A percentile compares a stretch with the other conserved stretches of the same genome.
These are phyloP conservation scores for Enteromius thamalakanensis DNA, from an alignment of 2,797 vertebrate genomes.

Conservation along the genomic window DNA sequence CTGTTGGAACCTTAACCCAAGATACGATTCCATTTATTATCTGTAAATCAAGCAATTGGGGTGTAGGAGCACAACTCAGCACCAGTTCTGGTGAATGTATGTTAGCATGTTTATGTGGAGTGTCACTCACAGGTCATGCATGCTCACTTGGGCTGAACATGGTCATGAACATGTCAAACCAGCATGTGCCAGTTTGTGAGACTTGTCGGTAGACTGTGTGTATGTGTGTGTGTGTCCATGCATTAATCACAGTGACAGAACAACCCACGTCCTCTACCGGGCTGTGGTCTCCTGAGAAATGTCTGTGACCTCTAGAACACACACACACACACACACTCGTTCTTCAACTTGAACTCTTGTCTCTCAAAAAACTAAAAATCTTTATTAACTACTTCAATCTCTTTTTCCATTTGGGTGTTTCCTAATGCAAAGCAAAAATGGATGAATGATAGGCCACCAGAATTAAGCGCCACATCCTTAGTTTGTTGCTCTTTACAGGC, in stretches of 20 bases:
- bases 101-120: constrained; percentile 65
- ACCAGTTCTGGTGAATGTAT: constrained; percentile 34
- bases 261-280: constrained; percentile 64
- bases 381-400: constrained; percentile 38
- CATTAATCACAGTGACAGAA: constrained; percentile 78
- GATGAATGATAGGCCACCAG: constrained; percentile 64
- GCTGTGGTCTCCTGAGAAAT: constrained; percentile 74
- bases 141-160: constrained; percentile 57
- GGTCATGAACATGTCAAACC: constrained; percentile 60
- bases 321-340: constrained; percentile 36
- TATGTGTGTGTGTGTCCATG: constrained; percentile 65
- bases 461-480: constrained; percentile 68
- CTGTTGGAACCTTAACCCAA: neutral
- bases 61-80: constrained; percentile 25
- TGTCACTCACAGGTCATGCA: constrained; percentile 67
- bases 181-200: constrained; percentile 61
- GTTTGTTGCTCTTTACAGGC: constrained; percentile 66
- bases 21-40: neutral
- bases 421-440: constrained; percentile 39
- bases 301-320: constrained; percentile 72
- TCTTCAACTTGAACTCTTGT: constrained; percentile 46
- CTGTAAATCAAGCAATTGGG: constrained; percentile 31
- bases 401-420: constrained; percentile 35
- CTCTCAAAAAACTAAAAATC: constrained; percentile 24
- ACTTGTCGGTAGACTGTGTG: constrained; percentile 66